Evolutionary conservation across 2,888 invertebrate species (phyloP).

Genomic region (Hedychridium roseum): DNA sequence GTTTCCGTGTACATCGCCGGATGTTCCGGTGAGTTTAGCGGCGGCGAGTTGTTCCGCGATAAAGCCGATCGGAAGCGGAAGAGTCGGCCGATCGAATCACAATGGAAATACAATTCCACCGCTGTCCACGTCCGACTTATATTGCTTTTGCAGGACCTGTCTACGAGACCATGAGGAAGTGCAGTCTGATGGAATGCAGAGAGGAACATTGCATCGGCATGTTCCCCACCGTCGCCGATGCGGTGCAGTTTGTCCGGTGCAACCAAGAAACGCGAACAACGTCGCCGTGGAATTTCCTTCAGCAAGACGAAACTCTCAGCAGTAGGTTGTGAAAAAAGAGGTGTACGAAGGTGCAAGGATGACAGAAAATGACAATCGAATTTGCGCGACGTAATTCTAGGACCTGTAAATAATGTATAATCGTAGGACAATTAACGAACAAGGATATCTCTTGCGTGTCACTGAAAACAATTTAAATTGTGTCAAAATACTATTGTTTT

Average conservation of each 20-base stretch:
- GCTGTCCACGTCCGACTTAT: no score
- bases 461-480: no score
- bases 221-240: constrained; percentile 78
- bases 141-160: constrained; percentile 70
- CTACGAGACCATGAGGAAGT: constrained; percentile 71
- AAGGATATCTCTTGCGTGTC: no score
- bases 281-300: constrained; percentile 43
- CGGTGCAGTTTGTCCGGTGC: constrained; percentile 65
- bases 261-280: constrained; percentile 40
- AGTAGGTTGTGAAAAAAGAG: constrained; percentile 45
- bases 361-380: no score
- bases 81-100: not conserved
- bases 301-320: constrained; percentile 38
- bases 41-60: not conserved
- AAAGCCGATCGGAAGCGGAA: constrained; percentile 8
- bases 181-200: constrained; percentile 67
- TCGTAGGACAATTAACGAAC: no score
- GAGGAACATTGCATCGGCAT: constrained; percentile 66
- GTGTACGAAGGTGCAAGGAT: no score
- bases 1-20: constrained; percentile 71
- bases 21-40: constrained; percentile 68
- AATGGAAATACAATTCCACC: not conserved
- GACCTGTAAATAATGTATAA: no score
- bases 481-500: no score
- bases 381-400: no score